Percentiles rank a stretch among this genome's conserved stretches.
These are phyloP conservation scores for Lucilia sericata DNA, from an alignment of 1,140 invertebrate species.

Conservation along the genomic window DNA sequence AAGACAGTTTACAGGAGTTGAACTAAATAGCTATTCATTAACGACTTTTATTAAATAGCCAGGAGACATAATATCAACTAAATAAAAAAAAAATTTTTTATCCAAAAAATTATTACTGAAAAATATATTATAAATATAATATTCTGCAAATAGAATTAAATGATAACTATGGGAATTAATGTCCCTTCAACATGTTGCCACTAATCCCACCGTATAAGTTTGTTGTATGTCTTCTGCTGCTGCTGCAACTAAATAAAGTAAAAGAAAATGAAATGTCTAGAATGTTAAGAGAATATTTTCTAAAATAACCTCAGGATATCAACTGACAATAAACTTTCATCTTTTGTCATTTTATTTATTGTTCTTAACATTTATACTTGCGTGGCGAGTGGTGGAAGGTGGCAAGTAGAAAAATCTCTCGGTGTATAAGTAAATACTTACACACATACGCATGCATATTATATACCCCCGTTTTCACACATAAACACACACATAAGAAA, in stretches of 20 bases:
- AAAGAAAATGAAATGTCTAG: conserved; percentile 41
- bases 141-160: not conserved
- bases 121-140: not conserved
- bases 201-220: not conserved
- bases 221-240: not conserved
- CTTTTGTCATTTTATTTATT: conserved; percentile 46
- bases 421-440: not conserved
- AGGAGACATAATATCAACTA: too few species aligned
- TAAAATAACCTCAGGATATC: conserved; percentile 44
- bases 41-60: too few species aligned
- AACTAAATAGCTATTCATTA: too few species aligned
- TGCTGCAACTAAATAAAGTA: not conserved
- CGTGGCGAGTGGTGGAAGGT: not conserved
- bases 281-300: conserved; percentile 42
- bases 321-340: conserved; percentile 46
- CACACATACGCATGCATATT: not conserved
- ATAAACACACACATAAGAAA: not conserved
- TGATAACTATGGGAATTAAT: not conserved
- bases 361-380: conserved; percentile 35
- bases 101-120: too few species aligned
- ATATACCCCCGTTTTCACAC: not conserved
- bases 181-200: not conserved
- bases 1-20: too few species aligned
- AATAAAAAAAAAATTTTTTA: too few species aligned
- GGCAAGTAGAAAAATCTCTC: not conserved